Evolutionary conservation across 2,888 invertebrate species (phyloP).

Genomic region (Latrodectus elegans): DNA sequence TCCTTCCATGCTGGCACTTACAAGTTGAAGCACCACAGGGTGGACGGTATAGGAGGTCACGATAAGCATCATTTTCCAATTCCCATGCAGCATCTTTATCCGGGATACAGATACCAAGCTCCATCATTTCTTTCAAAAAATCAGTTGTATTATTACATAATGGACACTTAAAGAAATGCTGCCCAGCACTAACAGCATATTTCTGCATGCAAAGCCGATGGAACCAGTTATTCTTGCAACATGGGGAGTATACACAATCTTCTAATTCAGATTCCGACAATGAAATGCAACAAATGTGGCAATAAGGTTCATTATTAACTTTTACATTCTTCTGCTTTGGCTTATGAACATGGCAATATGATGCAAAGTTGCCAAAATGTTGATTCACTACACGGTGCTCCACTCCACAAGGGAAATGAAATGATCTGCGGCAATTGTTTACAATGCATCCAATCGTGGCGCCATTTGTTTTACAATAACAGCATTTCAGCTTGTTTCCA

Average conservation of each 20-base stretch:
- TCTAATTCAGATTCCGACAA: slow-evolving; percentile 6
- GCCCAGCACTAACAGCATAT: slow-evolving; percentile 83
- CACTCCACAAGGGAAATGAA: slow-evolving; percentile 86
- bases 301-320: slow-evolving; percentile 4
- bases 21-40: slow-evolving; percentile 81
- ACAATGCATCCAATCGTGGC: slow-evolving; percentile 86
- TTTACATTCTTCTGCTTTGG: slow-evolving; percentile 14
- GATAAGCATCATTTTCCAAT: slow-evolving; percentile 83
- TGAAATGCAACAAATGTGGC: slow-evolving; percentile 26
- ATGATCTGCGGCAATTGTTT: slow-evolving; percentile 80
- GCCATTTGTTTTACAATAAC: slow-evolving; percentile 80
- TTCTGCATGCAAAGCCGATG: slow-evolving; percentile 72
- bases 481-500: slow-evolving; percentile 81
- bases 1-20: slow-evolving; percentile 79
- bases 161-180: slow-evolving; percentile 88
- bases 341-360: slow-evolving; percentile 33
- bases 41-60: slow-evolving; percentile 81
- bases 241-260: slow-evolving; percentile 19
- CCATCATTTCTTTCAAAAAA: slow-evolving; percentile 80
- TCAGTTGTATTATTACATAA: slow-evolving; percentile 82
- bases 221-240: slow-evolving; percentile 44
- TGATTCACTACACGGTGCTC: slow-evolving; percentile 72
- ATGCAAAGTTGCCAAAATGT: slow-evolving; percentile 49
- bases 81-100: slow-evolving; percentile 91
- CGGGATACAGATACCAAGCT: slow-evolving; percentile 85